Conservation (phyloP, 2,797 vertebrate genomes). For the Sebastes trivittatus region DNA sequence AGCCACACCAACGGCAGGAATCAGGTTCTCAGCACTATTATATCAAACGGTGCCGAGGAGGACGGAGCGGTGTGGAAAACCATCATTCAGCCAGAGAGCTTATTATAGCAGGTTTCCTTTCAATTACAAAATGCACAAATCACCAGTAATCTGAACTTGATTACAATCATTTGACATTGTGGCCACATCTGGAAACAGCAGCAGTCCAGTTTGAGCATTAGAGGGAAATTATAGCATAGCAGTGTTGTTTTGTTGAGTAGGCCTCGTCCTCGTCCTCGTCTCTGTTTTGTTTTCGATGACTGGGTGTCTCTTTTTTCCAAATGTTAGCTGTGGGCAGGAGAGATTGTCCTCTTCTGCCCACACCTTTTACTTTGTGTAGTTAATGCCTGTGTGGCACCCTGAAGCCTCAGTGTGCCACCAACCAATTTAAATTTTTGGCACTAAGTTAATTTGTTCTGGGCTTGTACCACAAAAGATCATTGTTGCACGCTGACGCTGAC, state of each 20-base stretch:
- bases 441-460: constrained; percentile 50
- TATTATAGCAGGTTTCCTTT: constrained; percentile 9
- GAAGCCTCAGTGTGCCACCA: constrained; percentile 27
- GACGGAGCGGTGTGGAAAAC: not conserved
- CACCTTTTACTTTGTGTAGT: constrained; percentile 37
- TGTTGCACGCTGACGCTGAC: constrained; percentile 46
- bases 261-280: not conserved
- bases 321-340: constrained; percentile 11
- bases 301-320: not conserved
- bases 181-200: constrained; percentile 16
- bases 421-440: constrained; percentile 49
- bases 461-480: constrained; percentile 55
- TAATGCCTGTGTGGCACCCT: constrained; percentile 23
- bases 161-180: not conserved
- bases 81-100: not conserved
- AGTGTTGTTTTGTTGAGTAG: not conserved
- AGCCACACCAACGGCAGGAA: not conserved
- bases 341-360: constrained; percentile 21
- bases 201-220: not conserved
- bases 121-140: constrained; percentile 22
- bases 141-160: constrained; percentile 6
- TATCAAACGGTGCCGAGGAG: not conserved
- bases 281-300: constrained; percentile 10
- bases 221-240: not conserved
- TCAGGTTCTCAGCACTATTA: not conserved